Evolutionary conservation across 2,888 invertebrate species (phyloP).

Genomic region (Lottia scabra): DNA sequence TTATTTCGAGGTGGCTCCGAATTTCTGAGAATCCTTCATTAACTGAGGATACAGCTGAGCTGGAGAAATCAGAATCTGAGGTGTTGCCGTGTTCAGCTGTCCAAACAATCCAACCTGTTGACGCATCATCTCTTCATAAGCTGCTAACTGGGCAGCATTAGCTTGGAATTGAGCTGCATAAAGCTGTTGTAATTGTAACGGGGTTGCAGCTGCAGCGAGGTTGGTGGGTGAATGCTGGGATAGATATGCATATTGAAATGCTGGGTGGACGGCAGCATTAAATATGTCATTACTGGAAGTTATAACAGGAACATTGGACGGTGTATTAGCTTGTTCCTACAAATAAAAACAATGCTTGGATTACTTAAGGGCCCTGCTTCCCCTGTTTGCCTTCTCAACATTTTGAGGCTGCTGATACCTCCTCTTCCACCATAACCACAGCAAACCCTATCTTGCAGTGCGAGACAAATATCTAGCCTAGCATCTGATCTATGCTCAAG

Average conservation of each 20-base stretch:
- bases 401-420: too few species aligned
- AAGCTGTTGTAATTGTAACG: slow-evolving; percentile 37
- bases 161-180: slow-evolving; percentile 33
- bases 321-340: too few species aligned
- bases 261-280: slow-evolving; percentile 36
- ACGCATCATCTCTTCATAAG: slow-evolving; percentile 40
- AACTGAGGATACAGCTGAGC: slow-evolving; percentile 22
- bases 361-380: too few species aligned
- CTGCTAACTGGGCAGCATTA: slow-evolving; percentile 33
- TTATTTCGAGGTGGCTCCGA: slow-evolving; percentile 7
- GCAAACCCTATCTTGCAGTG: too few species aligned
- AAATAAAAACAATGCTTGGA: too few species aligned
- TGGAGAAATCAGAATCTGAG: slow-evolving; percentile 11
- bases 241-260: slow-evolving; percentile 29
- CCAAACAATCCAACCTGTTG: slow-evolving; percentile 9
- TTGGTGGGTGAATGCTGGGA: slow-evolving; percentile 14
- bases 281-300: slow-evolving; percentile 5
- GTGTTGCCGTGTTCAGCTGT: slow-evolving; percentile 1
- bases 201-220: slow-evolving; percentile 24
- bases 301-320: too few species aligned
- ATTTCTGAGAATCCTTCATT: slow-evolving; percentile 20
- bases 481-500: too few species aligned
- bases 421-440: too few species aligned
- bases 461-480: too few species aligned
- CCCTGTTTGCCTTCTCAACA: too few species aligned